Percentiles rank a stretch among this genome's conserved stretches.
Evolutionary conservation across 2,888 invertebrate species (phyloP).

Genomic region (Mylabris sibirica): DNA sequence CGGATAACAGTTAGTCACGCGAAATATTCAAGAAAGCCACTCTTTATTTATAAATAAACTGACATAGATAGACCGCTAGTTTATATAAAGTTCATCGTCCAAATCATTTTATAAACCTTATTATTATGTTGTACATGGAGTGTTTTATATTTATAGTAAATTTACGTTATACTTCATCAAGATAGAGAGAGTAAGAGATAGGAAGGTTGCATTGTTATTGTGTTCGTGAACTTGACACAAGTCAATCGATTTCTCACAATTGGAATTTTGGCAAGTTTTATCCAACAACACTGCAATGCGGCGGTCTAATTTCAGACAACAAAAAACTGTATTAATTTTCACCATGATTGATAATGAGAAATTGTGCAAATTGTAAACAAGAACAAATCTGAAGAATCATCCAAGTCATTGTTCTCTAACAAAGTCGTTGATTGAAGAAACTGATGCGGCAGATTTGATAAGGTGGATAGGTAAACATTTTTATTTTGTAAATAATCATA

Average conservation of each 20-base stretch:
- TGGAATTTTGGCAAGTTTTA: neutral
- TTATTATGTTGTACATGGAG: neutral
- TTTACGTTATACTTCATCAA: too few species aligned
- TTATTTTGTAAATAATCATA: too few species aligned
- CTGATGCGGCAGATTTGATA: too few species aligned
- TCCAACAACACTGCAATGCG: slow-evolving; percentile 3
- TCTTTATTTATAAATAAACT: slow-evolving; percentile 1
- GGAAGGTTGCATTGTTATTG: neutral
- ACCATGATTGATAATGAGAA: neutral
- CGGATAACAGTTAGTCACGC: slow-evolving; percentile 16
- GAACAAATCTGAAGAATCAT: neutral
- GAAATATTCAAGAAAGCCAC: slow-evolving; percentile 6
- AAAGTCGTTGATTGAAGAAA: too few species aligned
- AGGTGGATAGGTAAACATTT: too few species aligned
- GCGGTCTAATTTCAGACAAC: neutral
- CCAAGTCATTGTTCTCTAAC: neutral
- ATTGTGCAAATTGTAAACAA: neutral
- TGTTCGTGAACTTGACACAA: slow-evolving; percentile 13
- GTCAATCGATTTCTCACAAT: neutral
- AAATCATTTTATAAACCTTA: neutral
- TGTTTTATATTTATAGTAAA: neutral
- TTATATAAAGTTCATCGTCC: slow-evolving; percentile 17
- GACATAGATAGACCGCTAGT: slow-evolving; percentile 14
- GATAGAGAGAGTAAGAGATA: too few species aligned
- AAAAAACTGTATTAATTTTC: neutral